Evolutionary conservation across 2,888 invertebrate genomes (phyloP).

Genomic region (Formica aserva): DNA sequence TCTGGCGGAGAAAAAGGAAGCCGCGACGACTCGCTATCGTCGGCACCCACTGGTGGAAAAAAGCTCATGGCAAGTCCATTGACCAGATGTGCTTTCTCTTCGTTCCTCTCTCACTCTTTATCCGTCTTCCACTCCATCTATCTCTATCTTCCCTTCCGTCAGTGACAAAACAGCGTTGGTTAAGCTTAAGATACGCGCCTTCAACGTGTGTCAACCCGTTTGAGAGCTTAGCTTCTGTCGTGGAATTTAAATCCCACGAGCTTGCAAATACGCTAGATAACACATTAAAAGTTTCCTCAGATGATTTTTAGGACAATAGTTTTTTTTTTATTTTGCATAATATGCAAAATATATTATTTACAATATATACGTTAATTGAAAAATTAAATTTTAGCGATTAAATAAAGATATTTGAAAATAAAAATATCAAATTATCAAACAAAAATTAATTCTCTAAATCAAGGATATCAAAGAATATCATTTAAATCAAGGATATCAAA

Average conservation of each 20-base stretch:
- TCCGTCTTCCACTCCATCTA: slow-evolving; percentile 10
- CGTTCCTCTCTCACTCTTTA: slow-evolving; percentile 15
- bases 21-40: slow-evolving; percentile 69
- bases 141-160: slow-evolving; percentile 12
- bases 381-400: too few species aligned
- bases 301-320: background rate
- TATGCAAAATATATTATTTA: background rate
- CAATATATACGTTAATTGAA: too few species aligned
- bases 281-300: background rate
- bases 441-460: background rate
- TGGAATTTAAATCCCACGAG: slow-evolving; percentile 57
- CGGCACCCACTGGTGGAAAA: slow-evolving; percentile 59
- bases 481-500: too few species aligned
- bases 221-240: slow-evolving; percentile 49
- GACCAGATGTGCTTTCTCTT: slow-evolving; percentile 78
- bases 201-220: slow-evolving; percentile 32
- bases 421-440: background rate
- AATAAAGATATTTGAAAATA: background rate
- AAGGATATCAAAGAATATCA: background rate
- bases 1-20: slow-evolving; percentile 75
- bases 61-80: slow-evolving; percentile 78
- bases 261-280: slow-evolving; percentile 34
- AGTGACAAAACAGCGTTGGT: slow-evolving; percentile 65
- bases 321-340: background rate
- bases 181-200: slow-evolving; percentile 56